phyloP scores from a whole-genome alignment of 2,797 vertebrate genomes.

The Smutsia gigantea region DNA sequence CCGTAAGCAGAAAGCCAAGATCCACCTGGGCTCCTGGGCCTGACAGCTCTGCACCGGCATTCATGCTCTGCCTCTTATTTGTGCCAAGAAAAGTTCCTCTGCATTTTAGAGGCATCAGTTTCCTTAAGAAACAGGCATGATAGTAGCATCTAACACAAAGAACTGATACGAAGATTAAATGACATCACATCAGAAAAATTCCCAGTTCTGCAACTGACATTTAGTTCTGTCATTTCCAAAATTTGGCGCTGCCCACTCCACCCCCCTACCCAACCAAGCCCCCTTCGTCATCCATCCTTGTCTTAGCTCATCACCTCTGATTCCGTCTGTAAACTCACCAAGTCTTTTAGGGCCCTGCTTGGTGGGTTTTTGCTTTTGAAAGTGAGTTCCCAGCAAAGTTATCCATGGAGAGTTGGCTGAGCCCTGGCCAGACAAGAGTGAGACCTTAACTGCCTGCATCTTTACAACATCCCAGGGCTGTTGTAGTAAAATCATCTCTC shows the following conservation, averaged over 20 bases:
- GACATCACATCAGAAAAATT: neutral
- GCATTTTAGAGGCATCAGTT: neutral
- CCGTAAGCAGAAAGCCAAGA: fast-evolving
- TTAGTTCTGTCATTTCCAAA: neutral
- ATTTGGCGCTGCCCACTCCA: neutral
- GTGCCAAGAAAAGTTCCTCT: neutral
- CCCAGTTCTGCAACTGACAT: neutral
- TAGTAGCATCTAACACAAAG: neutral
- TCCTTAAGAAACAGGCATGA: neutral
- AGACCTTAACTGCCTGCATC: neutral
- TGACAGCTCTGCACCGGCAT: neutral
- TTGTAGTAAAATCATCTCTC: conserved; percentile 64
- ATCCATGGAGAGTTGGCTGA: neutral
- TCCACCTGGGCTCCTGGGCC: neutral
- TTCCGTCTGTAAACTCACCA: neutral
- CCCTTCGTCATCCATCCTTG: neutral
- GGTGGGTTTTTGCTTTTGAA: neutral
- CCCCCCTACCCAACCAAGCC: neutral
- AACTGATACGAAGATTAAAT: neutral
- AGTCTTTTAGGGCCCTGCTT: neutral
- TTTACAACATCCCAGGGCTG: neutral
- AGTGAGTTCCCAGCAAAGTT: neutral
- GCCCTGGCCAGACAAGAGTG: neutral
- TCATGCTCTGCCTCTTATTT: neutral
- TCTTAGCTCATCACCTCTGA: neutral